Evolutionary conservation across 1,140 invertebrate genomes (phyloP), one percentile per base, ranked within the genome.

Genomic region (Bombus waltoni): DNA sequence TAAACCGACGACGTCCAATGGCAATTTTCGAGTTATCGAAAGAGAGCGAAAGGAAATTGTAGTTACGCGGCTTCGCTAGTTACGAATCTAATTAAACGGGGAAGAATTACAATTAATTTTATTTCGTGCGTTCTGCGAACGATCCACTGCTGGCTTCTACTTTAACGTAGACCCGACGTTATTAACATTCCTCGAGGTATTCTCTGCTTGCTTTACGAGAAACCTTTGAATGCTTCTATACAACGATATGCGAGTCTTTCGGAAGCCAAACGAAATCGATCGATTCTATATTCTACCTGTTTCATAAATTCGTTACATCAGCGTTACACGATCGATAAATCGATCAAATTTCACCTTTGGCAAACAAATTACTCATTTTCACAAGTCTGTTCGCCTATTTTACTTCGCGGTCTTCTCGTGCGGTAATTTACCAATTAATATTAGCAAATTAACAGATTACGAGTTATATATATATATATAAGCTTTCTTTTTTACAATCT

Each of bases 101-200:
- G 44, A 81, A 59, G 38, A 81, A 62, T 72, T 42, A 40, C 32
- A 73, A 81, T 62, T 81, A 59, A 62, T 73, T 53, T 44, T 0
- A 42, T 38, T 38, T n/a, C 66, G 32, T 1, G 44, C 18, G 10
- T 32, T 25, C 40, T 53, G 18, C 6, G 47, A 53, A 53, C 22
- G 47, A 22, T n/a, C 25, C 25, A 6, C 62, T 35, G 47, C 28
- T n/a, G 28, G 28, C 11, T 62, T n/a, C 28, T 62, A 32, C 38
- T 42, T 78, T 47, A 44, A 25, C 32, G 35, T 35, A 32, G 22
- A 38, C 32, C 9, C 6, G 47, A 2, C 35, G 32, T 75, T 53
- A 75, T 59, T 75, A 59, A 59, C 25, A 38, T 59, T 75, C 47
- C 8, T 11, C 47, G 5, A 13, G 40, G 42, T 72, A 25, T n/a